These are phyloP conservation scores for Campoplex nolae DNA, from an alignment of 2,888 invertebrate genomes.

Conservation along the genomic window DNA sequence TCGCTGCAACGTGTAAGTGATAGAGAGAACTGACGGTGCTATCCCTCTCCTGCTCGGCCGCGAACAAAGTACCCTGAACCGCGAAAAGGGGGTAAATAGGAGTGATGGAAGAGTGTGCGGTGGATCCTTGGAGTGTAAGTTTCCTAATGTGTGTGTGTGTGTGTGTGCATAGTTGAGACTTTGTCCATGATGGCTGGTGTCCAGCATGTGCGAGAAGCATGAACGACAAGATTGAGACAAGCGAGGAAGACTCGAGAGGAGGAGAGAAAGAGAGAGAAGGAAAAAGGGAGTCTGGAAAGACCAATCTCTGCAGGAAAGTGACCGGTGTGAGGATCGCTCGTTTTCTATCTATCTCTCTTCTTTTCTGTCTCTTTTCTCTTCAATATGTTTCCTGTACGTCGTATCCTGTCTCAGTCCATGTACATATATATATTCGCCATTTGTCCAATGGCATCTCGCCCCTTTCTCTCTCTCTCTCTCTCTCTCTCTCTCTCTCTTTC, in stretches of 20 bases:
- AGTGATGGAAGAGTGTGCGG: constrained; percentile 55
- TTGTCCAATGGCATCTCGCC: background rate
- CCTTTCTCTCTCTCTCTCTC: background rate
- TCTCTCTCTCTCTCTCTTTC: no score
- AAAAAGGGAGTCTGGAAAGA: constrained; percentile 72
- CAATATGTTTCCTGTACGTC: constrained; percentile 41
- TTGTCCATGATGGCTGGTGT: constrained; percentile 53
- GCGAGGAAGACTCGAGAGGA: constrained; percentile 60
- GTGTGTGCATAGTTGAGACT: constrained; percentile 28
- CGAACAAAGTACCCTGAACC: constrained; percentile 68
- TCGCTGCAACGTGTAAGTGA: background rate
- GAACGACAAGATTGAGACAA: constrained; percentile 56
- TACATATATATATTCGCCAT: background rate
- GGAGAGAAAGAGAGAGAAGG: constrained; percentile 65
- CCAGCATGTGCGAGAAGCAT: constrained; percentile 52
- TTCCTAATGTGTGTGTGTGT: constrained; percentile 18
- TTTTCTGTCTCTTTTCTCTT: constrained; percentile 13
- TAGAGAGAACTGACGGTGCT: constrained; percentile 6
- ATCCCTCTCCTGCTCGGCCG: constrained; percentile 28
- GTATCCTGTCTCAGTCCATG: constrained; percentile 19
- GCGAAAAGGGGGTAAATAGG: constrained; percentile 62
- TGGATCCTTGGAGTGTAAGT: constrained; percentile 54
- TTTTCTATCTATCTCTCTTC: constrained; percentile 22
- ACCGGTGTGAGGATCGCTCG: constrained; percentile 74
- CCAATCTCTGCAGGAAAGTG: constrained; percentile 79